phyloP scores from a whole-genome alignment of 2,888 invertebrate species.

The Drosophila colorata region DNA sequence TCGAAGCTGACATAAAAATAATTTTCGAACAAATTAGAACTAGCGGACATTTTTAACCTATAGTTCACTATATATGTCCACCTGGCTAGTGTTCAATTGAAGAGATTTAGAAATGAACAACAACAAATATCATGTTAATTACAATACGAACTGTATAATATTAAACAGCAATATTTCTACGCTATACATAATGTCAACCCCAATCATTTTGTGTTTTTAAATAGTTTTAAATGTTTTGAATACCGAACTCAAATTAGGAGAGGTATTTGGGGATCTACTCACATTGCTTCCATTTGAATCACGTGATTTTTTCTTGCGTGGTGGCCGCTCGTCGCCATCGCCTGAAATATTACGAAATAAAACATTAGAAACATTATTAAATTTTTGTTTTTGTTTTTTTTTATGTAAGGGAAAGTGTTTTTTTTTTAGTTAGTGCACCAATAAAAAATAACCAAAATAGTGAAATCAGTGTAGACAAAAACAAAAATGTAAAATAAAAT shows the following conservation, averaged over 20 bases:
- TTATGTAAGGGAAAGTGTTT: conserved; percentile 1
- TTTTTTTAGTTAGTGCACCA: background rate
- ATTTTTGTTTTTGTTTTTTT: conserved; percentile 6
- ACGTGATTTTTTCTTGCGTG: conserved; percentile 84
- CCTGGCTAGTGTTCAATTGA: background rate
- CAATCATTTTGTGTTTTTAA: too few relatives aligned
- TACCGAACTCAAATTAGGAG: too few relatives aligned
- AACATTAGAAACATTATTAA: conserved; percentile 24
- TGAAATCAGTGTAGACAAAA: background rate
- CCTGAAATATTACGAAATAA: conserved; percentile 56
- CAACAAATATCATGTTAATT: background rate
- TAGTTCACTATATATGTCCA: too few relatives aligned
- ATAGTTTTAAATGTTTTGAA: too few relatives aligned
- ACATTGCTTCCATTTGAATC: conserved; percentile 82
- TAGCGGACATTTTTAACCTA: too few relatives aligned
- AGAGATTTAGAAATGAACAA: background rate
- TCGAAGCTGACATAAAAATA: too few relatives aligned
- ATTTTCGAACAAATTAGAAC: too few relatives aligned
- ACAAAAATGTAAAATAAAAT: background rate
- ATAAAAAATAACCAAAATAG: background rate
- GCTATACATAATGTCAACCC: too few relatives aligned
- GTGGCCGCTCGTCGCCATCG: conserved; percentile 83
- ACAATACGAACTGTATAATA: background rate
- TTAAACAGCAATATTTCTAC: too few relatives aligned
- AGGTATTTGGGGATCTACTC: conserved; percentile 54